Base-by-base conservation (phyloP, 2,113 vertebrate genomes). In the Crotophaga sulcirostris region DNA sequence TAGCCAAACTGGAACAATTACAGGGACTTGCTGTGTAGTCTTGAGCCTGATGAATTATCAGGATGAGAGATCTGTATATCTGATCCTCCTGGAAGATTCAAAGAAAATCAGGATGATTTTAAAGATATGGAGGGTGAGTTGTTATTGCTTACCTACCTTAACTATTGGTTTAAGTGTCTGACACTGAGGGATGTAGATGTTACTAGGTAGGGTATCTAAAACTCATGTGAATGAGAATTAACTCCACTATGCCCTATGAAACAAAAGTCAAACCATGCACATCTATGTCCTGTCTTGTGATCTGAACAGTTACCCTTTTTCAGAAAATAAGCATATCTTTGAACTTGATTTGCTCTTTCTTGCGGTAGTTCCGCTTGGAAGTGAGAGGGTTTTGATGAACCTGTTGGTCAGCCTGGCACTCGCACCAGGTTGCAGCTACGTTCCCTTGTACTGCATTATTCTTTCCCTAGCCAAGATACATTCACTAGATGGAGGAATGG, bases 21-120 rank as follows among this genome's bases (percentile, higher is more conserved):
- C 0, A 5, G 60, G 16, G n/a, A 66, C 69, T 79, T 87, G 60
- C 49, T 84, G 28, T 5, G 0, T 75, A 72, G 73, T 77, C 68
- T 84, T 45, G 80, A 84, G n/a, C 29, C 31, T n/a, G 33, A 74
- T 59, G 80, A 69, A 74, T 77, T 92, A 45, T 63, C 45, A 89
- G 34, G 20, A 86, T 75, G 60, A 79, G 60, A 63, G 47, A 63
- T 55, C 34, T 67, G 33, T 89, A 3, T 87, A 59, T 81, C 45
- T 91, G 31, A 63, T 89, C 84, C 93, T 87, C 90, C 77, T 95
- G 76, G 89, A 93, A 70, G 13, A 67, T 38, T 66, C 51, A 47
- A 87, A 86, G 89, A 87, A 94, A 94, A 66, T 74, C 13, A 63
- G 20, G 28, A 67, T 66, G 51, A 67, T 81, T 86, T 90, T 72